These are phyloP conservation scores for Pluvianellus socialis DNA, from an alignment of 2,113 vertebrate genomes.

Conservation along the genomic window DNA sequence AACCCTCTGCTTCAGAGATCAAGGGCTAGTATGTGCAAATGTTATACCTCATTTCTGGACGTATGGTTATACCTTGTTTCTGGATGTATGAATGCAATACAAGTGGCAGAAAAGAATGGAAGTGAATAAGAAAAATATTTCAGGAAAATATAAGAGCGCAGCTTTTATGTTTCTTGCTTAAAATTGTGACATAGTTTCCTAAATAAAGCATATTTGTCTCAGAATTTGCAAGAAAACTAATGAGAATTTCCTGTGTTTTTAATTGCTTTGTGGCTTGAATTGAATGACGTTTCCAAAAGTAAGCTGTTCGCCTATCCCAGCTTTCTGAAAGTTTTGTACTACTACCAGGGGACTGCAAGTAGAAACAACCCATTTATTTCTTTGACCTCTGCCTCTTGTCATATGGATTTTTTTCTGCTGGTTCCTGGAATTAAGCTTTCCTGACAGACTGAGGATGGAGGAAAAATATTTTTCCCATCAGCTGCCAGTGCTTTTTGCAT, in stretches of 20 bases:
- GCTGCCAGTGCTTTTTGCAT: background rate
- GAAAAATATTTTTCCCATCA: background rate
- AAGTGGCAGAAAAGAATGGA: background rate
- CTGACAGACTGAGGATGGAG: background rate
- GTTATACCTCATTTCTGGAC: background rate
- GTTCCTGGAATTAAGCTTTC: constrained; percentile 1
- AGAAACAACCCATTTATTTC: background rate
- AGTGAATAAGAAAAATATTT: background rate
- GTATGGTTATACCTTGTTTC: constrained; percentile 21
- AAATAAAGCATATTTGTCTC: constrained; percentile 7
- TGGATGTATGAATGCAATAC: background rate
- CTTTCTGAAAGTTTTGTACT: background rate
- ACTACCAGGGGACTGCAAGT: background rate
- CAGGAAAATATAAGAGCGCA: background rate
- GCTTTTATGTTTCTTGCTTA: constrained; percentile 18
- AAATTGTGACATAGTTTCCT: constrained; percentile 19
- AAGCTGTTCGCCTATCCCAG: background rate
- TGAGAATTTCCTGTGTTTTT: background rate
- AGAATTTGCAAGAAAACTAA: background rate
- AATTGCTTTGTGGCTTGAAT: background rate
- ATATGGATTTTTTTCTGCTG: background rate
- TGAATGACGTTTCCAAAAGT: background rate
- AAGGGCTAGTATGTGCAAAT: background rate
- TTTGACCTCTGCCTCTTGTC: background rate
- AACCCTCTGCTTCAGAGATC: background rate